Evolutionary conservation across 2,113 vertebrate genomes (phyloP).

Genomic region (Amazona vittata): DNA sequence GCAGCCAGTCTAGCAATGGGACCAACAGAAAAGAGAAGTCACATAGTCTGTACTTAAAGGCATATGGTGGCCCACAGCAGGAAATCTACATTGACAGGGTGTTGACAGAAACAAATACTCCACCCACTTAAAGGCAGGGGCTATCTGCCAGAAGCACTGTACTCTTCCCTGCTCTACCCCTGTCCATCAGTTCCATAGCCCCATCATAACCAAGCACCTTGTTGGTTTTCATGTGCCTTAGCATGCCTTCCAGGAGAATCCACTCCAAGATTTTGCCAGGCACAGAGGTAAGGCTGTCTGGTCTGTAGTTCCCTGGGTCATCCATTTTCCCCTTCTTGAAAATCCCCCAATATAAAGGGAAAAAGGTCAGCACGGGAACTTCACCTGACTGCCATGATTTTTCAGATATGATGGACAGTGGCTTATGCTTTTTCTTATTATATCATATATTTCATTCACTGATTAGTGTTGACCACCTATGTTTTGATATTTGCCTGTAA

Average conservation of each 20-base stretch:
- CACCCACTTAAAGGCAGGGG: background rate
- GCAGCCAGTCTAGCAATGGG: rapidly evolving
- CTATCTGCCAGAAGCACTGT: background rate
- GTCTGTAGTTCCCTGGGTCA: too few relatives aligned
- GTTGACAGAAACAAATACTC: background rate
- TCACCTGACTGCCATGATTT: too few relatives aligned
- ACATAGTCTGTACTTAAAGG: background rate
- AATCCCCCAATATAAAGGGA: too few relatives aligned
- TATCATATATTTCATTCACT: background rate
- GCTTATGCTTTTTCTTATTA: background rate
- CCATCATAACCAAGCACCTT: too few relatives aligned
- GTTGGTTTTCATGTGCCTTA: too few relatives aligned
- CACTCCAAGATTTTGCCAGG: too few relatives aligned
- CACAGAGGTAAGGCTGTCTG: too few relatives aligned
- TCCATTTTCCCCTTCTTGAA: too few relatives aligned
- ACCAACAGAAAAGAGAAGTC: background rate
- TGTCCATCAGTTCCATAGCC: too few relatives aligned
- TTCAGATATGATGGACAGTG: too few relatives aligned
- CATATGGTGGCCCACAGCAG: background rate
- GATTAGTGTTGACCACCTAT: background rate
- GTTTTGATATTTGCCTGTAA: background rate
- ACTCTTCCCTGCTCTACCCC: background rate
- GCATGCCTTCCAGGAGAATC: too few relatives aligned
- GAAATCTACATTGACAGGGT: background rate
- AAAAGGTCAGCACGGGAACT: too few relatives aligned